Conservation (phyloP, 2,888 invertebrate species). For the Seladonia tumulorum region DNA sequence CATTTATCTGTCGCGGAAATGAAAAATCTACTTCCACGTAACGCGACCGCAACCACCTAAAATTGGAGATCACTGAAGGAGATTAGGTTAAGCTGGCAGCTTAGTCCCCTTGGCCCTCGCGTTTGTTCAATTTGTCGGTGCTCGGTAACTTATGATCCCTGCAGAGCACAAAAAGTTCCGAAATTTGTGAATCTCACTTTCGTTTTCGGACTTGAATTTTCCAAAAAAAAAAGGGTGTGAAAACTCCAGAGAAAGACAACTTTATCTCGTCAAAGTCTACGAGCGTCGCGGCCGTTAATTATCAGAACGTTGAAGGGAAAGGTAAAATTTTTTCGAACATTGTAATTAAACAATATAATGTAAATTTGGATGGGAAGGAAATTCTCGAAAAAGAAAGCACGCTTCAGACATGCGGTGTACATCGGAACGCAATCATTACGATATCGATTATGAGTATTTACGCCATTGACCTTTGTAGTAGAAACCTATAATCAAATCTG, state of each 20-base stretch:
- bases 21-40: background rate
- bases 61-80: background rate
- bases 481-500: slow-evolving; percentile 24
- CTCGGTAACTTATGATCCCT: background rate
- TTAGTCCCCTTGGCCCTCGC: background rate
- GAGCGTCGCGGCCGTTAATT: background rate
- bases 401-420: slow-evolving; percentile 28
- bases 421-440: slow-evolving; percentile 47
- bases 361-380: background rate
- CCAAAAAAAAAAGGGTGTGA: background rate
- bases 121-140: background rate
- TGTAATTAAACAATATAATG: background rate
- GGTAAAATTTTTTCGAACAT: background rate
- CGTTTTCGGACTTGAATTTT: no score
- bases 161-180: background rate
- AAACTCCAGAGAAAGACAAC: background rate
- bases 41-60: background rate
- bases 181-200: background rate
- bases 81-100: background rate
- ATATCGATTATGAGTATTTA: slow-evolving; percentile 55
- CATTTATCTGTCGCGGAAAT: background rate
- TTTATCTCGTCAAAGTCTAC: background rate
- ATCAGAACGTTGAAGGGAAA: no score
- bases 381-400: background rate
- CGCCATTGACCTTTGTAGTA: slow-evolving; percentile 57